Evolutionary conservation across 2,888 invertebrate species (phyloP).

Genomic region (Tachina lurida): DNA sequence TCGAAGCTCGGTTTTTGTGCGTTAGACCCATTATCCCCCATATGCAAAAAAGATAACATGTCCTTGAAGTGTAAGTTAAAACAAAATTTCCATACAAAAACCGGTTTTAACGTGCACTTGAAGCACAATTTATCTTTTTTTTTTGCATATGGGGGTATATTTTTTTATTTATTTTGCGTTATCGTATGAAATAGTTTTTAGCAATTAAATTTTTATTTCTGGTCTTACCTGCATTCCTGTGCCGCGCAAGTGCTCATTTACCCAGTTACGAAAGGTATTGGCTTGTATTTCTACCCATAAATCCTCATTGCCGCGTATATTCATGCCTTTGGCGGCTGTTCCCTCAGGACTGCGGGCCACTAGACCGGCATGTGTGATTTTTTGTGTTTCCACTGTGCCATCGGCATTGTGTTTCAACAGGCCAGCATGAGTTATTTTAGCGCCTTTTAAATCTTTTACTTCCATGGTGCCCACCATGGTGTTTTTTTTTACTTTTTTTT

Average conservation of each 20-base stretch:
- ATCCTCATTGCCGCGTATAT: constrained; percentile 96
- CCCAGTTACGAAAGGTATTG: constrained; percentile 98
- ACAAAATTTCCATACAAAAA: too few relatives aligned
- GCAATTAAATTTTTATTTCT: neutral
- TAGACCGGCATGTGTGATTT: constrained; percentile 90
- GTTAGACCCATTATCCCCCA: too few relatives aligned
- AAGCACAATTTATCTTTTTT: too few relatives aligned
- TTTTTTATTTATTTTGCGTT: too few relatives aligned
- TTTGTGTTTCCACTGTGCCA: constrained; percentile 85
- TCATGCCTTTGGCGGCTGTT: constrained; percentile 97
- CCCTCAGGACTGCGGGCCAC: constrained; percentile 96
- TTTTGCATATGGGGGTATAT: too few relatives aligned
- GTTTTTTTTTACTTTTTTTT: constrained; percentile 3
- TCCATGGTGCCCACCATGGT: constrained; percentile 78
- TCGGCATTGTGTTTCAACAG: constrained; percentile 85
- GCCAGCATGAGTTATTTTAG: constrained; percentile 85
- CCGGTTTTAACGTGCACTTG: too few relatives aligned
- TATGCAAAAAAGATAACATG: too few relatives aligned
- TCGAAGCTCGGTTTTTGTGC: too few relatives aligned
- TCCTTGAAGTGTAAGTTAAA: too few relatives aligned
- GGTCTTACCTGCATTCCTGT: constrained; percentile 86
- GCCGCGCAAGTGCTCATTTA: constrained; percentile 94
- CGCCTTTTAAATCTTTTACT: constrained; percentile 83
- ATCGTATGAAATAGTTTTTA: neutral
- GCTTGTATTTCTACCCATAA: constrained; percentile 98